Conservation (phyloP, 2,888 invertebrate species). For the Melanotus villosus region DNA sequence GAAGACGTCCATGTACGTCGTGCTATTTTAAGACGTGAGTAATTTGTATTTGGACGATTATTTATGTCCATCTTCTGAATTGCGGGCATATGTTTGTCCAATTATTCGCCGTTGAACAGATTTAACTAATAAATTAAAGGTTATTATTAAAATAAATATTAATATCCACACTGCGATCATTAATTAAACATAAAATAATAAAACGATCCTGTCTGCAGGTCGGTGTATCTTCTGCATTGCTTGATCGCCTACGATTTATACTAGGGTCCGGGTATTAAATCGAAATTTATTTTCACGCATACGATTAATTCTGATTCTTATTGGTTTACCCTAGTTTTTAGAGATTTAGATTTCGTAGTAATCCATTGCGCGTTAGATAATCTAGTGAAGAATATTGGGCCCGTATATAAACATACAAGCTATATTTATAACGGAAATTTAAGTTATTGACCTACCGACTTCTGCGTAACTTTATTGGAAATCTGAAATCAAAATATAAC, state of each 20-base stretch:
- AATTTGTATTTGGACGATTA: conserved; percentile 7
- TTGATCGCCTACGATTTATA: background rate
- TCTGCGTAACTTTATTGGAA: no score
- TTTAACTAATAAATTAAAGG: conserved; percentile 20
- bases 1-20: background rate
- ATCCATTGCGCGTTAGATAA: no score
- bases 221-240: background rate
- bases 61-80: conserved; percentile 5
- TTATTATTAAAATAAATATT: conserved; percentile 22
- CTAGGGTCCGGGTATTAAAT: no score
- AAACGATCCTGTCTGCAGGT: background rate
- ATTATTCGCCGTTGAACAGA: conserved; percentile 14
- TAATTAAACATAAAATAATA: background rate
- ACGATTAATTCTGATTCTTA: no score
- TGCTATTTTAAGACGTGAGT: conserved; percentile 24
- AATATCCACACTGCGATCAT: background rate
- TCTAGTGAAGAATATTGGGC: no score
- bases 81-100: conserved; percentile 13
- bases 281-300: no score
- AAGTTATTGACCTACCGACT: no score
- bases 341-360: no score
- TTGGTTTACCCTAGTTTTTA: no score
- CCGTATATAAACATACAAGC: no score
- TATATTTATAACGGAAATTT: no score
- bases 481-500: no score